These are phyloP conservation scores for Agrypnia vestita DNA, from an alignment of 1,140 invertebrate genomes.

Conservation along the genomic window DNA sequence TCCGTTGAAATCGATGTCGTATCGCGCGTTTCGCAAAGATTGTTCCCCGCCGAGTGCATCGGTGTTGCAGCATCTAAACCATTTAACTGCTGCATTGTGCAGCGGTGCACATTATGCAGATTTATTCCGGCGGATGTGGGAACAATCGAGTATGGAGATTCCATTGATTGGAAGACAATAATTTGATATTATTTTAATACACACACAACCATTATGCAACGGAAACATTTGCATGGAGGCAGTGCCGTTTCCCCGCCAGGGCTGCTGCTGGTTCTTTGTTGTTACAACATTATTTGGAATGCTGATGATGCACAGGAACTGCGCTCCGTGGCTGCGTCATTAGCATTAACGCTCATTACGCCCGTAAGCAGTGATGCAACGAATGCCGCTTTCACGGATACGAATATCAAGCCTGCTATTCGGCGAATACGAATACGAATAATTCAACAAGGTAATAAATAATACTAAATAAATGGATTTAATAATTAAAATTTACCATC, in stretches of 20 bases:
- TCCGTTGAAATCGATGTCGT: no score
- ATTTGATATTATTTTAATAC: slow-evolving; percentile 38
- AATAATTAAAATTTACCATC: no score
- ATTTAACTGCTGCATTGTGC: slow-evolving; percentile 15
- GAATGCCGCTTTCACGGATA: no score
- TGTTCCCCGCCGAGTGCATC: no score
- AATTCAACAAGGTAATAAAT: no score
- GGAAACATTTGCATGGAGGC: slow-evolving; percentile 10
- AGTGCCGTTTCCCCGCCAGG: not conserved
- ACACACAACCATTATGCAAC: slow-evolving; percentile 21
- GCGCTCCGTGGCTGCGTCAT: not conserved
- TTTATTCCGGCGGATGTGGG: slow-evolving; percentile 28
- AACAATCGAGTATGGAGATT: slow-evolving; percentile 38
- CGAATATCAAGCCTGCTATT: no score
- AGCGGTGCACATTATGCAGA: slow-evolving; percentile 31
- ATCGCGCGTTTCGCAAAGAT: no score
- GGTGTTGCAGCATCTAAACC: not conserved
- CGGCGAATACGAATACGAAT: no score
- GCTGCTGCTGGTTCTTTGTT: slow-evolving; percentile 10
- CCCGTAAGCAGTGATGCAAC: not conserved
- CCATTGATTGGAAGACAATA: slow-evolving; percentile 44
- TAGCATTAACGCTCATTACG: not conserved
- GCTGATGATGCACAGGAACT: slow-evolving; percentile 27
- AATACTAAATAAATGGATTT: no score
- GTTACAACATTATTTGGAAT: slow-evolving; percentile 8